These are phyloP conservation scores for Hybognathus amarus DNA, from an alignment of 2,797 vertebrate species.

Conservation along the genomic window DNA sequence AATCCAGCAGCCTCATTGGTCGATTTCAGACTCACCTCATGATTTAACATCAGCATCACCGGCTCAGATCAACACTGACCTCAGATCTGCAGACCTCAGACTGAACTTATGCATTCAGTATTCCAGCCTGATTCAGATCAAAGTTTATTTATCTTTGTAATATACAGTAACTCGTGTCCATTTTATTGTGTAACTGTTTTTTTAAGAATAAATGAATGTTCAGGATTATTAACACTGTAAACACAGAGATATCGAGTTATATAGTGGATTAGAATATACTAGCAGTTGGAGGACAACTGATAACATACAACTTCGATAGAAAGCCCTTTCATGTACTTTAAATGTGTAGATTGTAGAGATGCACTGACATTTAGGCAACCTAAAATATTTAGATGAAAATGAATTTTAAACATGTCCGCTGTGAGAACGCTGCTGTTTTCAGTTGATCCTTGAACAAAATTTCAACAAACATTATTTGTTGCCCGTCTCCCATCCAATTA, in stretches of 20 bases:
- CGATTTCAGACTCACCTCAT: conserved; percentile 2
- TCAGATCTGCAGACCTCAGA: conserved; percentile 30
- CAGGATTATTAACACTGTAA: conserved; percentile 7
- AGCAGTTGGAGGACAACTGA: neutral
- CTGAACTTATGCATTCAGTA: neutral
- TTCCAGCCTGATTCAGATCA: neutral
- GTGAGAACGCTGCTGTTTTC: neutral
- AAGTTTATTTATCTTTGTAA: conserved; percentile 31
- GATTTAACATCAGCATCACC: neutral
- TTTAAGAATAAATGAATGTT: neutral
- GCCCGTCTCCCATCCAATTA: no score
- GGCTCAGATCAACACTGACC: conserved; percentile 35
- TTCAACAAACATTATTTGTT: no score
- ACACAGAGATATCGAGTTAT: neutral
- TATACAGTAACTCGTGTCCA: neutral
- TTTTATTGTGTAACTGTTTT: neutral
- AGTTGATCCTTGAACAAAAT: no score
- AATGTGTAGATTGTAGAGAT: neutral
- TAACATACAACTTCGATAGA: neutral
- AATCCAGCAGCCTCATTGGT: neutral
- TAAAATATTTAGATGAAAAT: neutral
- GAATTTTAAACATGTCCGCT: neutral
- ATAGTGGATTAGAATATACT: neutral
- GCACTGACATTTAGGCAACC: neutral
- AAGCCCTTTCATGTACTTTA: neutral